Percentiles rank a stretch among this genome's conserved stretches.
These are phyloP conservation scores for Carassius auratus DNA, from an alignment of 2,113 vertebrate species.

Conservation along the genomic window DNA sequence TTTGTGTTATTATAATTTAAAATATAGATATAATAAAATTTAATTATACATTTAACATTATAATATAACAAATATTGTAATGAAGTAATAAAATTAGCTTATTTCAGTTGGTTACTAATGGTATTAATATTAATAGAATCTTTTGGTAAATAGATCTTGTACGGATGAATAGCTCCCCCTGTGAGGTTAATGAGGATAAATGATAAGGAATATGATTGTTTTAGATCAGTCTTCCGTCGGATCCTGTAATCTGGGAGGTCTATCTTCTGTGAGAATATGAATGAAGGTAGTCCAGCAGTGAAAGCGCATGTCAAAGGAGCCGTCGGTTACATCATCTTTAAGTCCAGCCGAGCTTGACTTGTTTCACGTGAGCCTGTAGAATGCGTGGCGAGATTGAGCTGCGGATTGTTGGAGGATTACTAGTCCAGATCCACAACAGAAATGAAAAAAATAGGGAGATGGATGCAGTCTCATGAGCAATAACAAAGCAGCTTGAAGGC, in stretches of 20 bases:
- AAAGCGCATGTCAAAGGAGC: constrained; percentile 26
- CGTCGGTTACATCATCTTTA: constrained; percentile 63
- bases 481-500: constrained; percentile 53
- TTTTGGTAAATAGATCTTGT: neutral
- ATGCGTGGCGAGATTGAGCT: constrained; percentile 61
- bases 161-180: neutral
- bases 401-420: constrained; percentile 75
- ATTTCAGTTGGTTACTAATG: too few species aligned
- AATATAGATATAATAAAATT: neutral
- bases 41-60: too few species aligned
- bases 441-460: constrained; percentile 59
- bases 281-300: constrained; percentile 16
- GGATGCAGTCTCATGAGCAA: constrained; percentile 60
- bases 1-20: neutral
- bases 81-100: neutral
- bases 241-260: constrained; percentile 3
- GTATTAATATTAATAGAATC: neutral
- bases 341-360: constrained; percentile 56
- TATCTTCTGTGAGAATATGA: constrained; percentile 46
- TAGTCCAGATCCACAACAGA: constrained; percentile 60
- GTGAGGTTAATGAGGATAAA: constrained; percentile 10
- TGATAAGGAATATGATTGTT: neutral
- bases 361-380: constrained; percentile 66
- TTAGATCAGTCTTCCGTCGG: neutral
- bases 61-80: neutral